Evolutionary conservation across 1,140 invertebrate species (phyloP), one percentile per base, ranked within the genome.

Genomic region (Neotoxoptera formosana): DNA sequence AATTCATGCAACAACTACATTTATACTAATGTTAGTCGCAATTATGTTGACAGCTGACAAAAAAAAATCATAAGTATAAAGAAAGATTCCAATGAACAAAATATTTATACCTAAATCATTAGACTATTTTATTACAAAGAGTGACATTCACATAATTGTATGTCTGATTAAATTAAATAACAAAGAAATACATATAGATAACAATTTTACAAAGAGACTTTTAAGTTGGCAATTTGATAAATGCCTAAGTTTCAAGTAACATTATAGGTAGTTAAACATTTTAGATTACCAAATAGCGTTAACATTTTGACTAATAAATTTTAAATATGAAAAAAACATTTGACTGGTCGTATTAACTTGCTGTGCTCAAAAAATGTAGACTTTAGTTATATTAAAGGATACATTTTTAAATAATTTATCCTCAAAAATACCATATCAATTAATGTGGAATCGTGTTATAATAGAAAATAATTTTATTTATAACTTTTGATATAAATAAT

Each of bases 1-100:
- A 60, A 45, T 0, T 41, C 90, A 92, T 81, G 90, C 90, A 92
- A 90, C 90, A 83, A 45, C 53, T 90, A 90, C n/a, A 91, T 76
- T 48, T 21, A 76, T 17, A 48, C 25, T 92, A 92, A 36, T 51
- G 51, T 92, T 81, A 83, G 47, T 45, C 9, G 36, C 8, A 36
- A 81, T 92, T 92, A 36, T 83, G 14, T 51, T 92, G 25, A 67
- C 56, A 81, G 45, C n/a, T 34, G 34, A 92, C 67, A 47, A 81
- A 48, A n/a, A n/a, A 34, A 93, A 53, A 93, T 86, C 2, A 34
- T 89, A 34, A 67, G 1, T n/a, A 20, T 51, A 48, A 67, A 89
- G 23, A 89, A 89, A 47, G 67, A 45, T n/a, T 30, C 17, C 36
- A 45, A 7, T 21, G 34, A 48, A 83, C 17, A 51, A 34, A 83